Conservation (phyloP, 2,888 invertebrate genomes). For the Synergus gifuensis region DNA sequence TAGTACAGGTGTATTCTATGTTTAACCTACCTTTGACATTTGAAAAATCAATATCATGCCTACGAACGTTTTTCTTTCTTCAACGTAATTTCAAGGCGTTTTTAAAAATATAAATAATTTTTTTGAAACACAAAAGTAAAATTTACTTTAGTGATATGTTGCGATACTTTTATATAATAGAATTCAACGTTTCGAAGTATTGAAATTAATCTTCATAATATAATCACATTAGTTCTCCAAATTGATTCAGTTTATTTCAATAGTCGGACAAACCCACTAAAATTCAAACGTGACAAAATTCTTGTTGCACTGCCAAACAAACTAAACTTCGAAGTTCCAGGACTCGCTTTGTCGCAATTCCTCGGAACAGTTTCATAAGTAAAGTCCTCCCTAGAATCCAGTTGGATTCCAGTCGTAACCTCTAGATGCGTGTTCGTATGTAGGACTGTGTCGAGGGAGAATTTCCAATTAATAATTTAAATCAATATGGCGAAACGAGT, state of each 20-base stretch:
- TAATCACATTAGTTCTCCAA: not conserved
- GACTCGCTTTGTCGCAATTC: conserved; percentile 24
- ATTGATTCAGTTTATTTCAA: not conserved
- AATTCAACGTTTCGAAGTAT: too few relatives aligned
- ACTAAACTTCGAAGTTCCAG: conserved; percentile 23
- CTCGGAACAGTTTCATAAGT: conserved; percentile 42
- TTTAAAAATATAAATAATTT: too few relatives aligned
- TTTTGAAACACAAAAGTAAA: too few relatives aligned
- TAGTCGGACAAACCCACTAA: not conserved
- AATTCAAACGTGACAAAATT: conserved; percentile 13
- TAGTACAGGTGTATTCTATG: too few relatives aligned
- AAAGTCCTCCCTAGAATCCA: conserved; percentile 39
- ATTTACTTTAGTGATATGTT: too few relatives aligned
- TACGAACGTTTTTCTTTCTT: too few relatives aligned
- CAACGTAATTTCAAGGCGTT: too few relatives aligned
- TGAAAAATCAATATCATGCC: too few relatives aligned
- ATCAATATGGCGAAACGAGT: conserved; percentile 70
- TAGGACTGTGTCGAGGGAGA: conserved; percentile 55
- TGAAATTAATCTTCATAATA: too few relatives aligned
- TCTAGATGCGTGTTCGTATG: conserved; percentile 42
- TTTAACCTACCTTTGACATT: too few relatives aligned
- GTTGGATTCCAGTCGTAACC: conserved; percentile 36
- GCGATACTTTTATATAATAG: too few relatives aligned
- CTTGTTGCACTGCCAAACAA: not conserved
- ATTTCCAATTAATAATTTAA: conserved; percentile 75